Conservation (phyloP, 2,113 vertebrate species). For the Leptosomus discolor region DNA sequence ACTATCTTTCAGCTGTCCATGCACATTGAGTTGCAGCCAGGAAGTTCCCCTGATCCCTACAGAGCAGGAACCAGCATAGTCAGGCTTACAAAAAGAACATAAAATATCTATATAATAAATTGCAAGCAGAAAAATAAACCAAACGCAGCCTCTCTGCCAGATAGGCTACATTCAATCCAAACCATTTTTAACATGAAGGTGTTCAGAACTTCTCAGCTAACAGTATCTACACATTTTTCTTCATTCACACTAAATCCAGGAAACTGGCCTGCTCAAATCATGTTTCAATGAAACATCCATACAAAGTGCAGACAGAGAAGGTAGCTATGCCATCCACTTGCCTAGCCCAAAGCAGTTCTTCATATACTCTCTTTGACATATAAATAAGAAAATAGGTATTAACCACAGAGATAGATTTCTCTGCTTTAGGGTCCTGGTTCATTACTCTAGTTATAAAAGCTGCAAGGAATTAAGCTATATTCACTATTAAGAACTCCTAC, state of each 20-base stretch:
- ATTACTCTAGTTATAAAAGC: background rate
- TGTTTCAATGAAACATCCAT: background rate
- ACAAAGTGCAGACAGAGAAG: background rate
- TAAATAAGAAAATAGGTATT: background rate
- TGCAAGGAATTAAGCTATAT: background rate
- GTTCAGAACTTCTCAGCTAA: background rate
- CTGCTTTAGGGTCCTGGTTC: background rate
- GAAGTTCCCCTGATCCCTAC: background rate
- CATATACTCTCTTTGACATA: background rate
- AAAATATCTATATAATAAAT: background rate
- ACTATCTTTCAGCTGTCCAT: background rate
- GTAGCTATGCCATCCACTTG: background rate
- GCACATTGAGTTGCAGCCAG: background rate
- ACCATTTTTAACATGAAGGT: background rate
- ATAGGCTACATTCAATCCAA: background rate
- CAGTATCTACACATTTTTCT: background rate
- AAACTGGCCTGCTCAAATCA: background rate
- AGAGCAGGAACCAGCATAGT: background rate
- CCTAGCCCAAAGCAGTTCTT: background rate
- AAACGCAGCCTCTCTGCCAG: background rate
- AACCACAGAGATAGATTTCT: background rate
- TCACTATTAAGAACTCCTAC: background rate
- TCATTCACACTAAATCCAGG: background rate
- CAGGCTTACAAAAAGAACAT: background rate
- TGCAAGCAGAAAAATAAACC: background rate